Percentiles rank a stretch among this genome's conserved stretches.
These are phyloP conservation scores for Chrysodeixis includens DNA, from an alignment of 2,888 invertebrate species.

Conservation along the genomic window DNA sequence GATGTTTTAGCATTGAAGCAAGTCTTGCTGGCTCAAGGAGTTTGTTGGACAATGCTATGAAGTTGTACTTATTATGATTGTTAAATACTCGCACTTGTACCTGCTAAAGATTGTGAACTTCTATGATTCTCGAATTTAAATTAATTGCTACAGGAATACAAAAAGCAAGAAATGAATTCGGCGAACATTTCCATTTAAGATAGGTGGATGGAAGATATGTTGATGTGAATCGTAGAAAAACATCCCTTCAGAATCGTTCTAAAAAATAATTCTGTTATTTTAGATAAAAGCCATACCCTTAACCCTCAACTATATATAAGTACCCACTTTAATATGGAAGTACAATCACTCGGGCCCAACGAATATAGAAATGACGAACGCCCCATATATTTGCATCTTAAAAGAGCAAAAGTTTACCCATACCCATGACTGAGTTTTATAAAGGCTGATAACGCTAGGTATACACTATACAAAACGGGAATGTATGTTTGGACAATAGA, in stretches of 20 bases:
- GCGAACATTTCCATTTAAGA: no score
- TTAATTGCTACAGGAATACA: no score
- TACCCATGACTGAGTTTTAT: constrained; percentile 51
- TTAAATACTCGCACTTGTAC: neutral
- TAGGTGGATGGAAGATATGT: neutral
- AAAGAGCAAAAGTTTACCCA: constrained; percentile 58
- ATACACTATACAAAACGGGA: constrained; percentile 22
- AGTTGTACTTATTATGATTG: neutral
- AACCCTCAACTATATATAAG: constrained; percentile 16
- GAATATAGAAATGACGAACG: constrained; percentile 48
- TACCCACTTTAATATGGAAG: constrained; percentile 15
- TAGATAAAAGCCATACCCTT: constrained; percentile 6
- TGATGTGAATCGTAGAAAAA: neutral
- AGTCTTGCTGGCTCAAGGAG: constrained; percentile 12
- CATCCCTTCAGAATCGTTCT: neutral
- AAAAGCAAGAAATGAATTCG: no score
- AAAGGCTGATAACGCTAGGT: constrained; percentile 42
- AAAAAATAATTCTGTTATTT: neutral
- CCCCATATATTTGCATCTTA: constrained; percentile 59
- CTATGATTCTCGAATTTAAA: no score
- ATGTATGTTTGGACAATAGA: constrained; percentile 1
- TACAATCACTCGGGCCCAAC: constrained; percentile 29
- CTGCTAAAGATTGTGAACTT: neutral
- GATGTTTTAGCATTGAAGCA: constrained; percentile 29
- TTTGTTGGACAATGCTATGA: constrained; percentile 7